These are phyloP conservation scores for Ephestia elutella DNA, from an alignment of 1,140 invertebrate genomes.

Conservation along the genomic window DNA sequence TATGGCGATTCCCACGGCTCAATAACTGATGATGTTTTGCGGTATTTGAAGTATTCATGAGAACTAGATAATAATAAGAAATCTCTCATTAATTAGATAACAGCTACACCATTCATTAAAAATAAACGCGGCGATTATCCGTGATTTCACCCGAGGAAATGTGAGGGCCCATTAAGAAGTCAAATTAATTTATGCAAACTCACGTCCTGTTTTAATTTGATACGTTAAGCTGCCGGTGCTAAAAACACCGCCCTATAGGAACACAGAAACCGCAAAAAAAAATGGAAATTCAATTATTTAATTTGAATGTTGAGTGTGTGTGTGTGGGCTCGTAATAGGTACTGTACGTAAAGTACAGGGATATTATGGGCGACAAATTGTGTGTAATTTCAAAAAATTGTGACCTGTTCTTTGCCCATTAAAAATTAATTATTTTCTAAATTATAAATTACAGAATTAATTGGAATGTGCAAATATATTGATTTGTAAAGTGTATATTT, in stretches of 20 bases:
- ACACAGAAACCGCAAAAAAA: not conserved
- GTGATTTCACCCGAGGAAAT: not conserved
- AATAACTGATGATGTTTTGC: not conserved
- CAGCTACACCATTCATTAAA: not conserved
- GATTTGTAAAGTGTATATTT: no score
- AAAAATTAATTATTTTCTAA: no score
- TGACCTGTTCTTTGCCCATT: no score
- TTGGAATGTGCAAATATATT: no score
- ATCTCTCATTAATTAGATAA: not conserved
- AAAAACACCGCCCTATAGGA: not conserved
- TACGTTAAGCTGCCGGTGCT: not conserved
- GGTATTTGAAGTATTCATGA: not conserved
- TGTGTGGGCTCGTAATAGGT: no score
- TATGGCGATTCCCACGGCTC: not conserved
- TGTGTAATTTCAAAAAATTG: no score
- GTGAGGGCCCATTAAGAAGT: not conserved
- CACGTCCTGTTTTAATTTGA: constrained; percentile 1
- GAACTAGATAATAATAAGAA: not conserved
- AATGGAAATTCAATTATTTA: not conserved
- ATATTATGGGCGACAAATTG: no score
- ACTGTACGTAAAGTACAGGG: no score
- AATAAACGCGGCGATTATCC: not conserved
- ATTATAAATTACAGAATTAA: no score
- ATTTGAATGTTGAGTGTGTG: no score
- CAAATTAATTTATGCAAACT: constrained; percentile 1